Base-by-base conservation (phyloP, 2,888 invertebrate species). In the Orchesellides sinensis region DNA sequence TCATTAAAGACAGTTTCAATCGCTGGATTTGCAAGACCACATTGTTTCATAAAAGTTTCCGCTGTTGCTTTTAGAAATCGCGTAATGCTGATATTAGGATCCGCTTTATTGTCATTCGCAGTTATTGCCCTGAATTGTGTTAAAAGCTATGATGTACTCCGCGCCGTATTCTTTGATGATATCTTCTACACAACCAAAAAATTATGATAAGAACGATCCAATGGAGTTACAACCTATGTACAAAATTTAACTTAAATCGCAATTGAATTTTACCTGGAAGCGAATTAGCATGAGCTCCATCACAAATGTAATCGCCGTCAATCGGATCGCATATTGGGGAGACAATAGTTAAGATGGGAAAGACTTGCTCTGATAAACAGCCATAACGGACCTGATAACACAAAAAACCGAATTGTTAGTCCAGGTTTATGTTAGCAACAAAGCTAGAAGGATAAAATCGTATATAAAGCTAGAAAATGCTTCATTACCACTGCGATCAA, bases 81-180 rank as follows among this genome's bases (percentile, higher is more conserved):
- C 19, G 66, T 6, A 4, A 75, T 49, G 29, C 47, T 75, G 12
- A 66, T 27, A 21, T 75, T 75, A 0, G 66, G 75, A 56, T 75
- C 75, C n/a, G 66, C 65, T 5, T 35, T 75, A 14, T 56, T 66
- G 29, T 66, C 40, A 0, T 32, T 54, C 12, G 19, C 25, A 17
- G 21, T 2, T 14, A 66, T 73, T n/a, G 70, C 68, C 1, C 54
- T 66, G 10, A n/a, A 70, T 56, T 6, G 81, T 81, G n/a, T 81
- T 81, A 14, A 81, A 66, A 2, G 73, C 81, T 12, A 81, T 73
- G n/a, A 81, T 73, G 40, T 73, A 81, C 35, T 73, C 81, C 0
- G 82, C 82, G 14, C 82, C 82, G 23, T 68, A 82, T 10, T 82
- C 69, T 19, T 75, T 72, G 14, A 82, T 75, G 17, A 82, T 45